These are phyloP conservation scores for Ophion ventricosus DNA, from an alignment of 2,888 invertebrate species.

Conservation along the genomic window DNA sequence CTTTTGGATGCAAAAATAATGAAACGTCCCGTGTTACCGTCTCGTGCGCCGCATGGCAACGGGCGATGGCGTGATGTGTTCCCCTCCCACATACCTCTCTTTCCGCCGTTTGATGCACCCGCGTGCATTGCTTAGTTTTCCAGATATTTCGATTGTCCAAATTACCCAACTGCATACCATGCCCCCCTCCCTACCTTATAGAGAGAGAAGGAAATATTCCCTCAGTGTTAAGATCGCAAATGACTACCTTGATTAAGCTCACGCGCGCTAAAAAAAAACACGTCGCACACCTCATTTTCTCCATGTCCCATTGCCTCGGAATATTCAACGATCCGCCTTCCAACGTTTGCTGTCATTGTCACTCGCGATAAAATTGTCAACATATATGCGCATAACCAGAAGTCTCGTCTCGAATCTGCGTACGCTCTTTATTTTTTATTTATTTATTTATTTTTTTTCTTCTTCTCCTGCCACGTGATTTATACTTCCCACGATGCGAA, in stretches of 20 bases:
- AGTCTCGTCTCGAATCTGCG: conserved; percentile 16
- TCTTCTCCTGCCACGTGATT: conserved; percentile 35
- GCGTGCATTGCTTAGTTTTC: no score
- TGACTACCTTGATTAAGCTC: neutral
- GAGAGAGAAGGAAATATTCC: neutral
- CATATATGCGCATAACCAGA: conserved; percentile 16
- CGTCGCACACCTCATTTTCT: conserved; percentile 1
- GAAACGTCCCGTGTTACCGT: no score
- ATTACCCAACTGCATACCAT: no score
- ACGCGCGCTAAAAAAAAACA: neutral
- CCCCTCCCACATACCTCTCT: no score
- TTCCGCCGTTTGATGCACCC: no score
- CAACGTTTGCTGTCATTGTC: conserved; percentile 28
- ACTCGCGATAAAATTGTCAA: conserved; percentile 46
- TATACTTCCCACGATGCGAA: conserved; percentile 55
- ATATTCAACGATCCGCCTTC: conserved; percentile 48
- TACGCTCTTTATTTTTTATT: neutral
- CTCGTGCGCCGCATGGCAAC: no score
- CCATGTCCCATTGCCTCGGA: conserved; percentile 13
- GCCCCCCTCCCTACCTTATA: no score
- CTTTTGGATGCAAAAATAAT: no score
- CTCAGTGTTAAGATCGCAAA: neutral
- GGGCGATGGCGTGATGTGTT: no score
- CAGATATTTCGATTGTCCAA: no score
- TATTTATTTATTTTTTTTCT: neutral